Evolutionary conservation across 2,113 vertebrate genomes (phyloP), one percentile per base, ranked within the genome.

Genomic region (Malurus melanocephalus): DNA sequence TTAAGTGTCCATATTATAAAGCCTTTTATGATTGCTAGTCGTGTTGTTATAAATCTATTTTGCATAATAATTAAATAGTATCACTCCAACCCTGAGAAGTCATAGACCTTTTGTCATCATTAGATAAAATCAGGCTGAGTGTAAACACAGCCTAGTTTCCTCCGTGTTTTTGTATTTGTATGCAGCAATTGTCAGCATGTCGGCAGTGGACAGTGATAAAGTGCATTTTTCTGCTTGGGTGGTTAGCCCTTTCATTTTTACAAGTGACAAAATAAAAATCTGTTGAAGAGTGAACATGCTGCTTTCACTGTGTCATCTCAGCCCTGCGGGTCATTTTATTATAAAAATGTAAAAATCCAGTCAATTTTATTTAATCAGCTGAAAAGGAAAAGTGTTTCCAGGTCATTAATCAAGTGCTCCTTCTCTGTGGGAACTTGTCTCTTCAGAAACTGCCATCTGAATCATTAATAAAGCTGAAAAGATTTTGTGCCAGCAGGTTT

Each of bases 361-460:
- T 99, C 98, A 98, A 97, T 99, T 98, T 98, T 98, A 99, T 98
- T 99, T 98, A 98, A 99, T 99, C 98, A 99, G 98, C 98, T 98
- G 98, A 99, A 99, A 99, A 98, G 98, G 98, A 98, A 98, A 98
- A 97, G 97, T 97, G 97, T 98, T 98, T 99, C 98, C 98, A 98
- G 98, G 98, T 99, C 98, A 99, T 99, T 98, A 99, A 98, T 98
- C 98, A 98, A 97, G 97, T 97, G 97, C 96, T 97, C 96, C 96
- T 97, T 97, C 98, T 98, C 97, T 96, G 97, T 97, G 97, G 97
- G 98, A 96, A 96, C 97, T 97, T 97, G 98, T 97, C 97, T 98
- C 97, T 97, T 97, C 97, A 97, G 96, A 97, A 98, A 97, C 97
- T 98, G 96, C 97, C 97, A 96, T 97, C 97, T 97, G 97, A 98